Percentiles rank a stretch among this genome's conserved stretches.
Evolutionary conservation across 2,888 invertebrate genomes (phyloP).

Genomic region (Hypolimnas misippus): DNA sequence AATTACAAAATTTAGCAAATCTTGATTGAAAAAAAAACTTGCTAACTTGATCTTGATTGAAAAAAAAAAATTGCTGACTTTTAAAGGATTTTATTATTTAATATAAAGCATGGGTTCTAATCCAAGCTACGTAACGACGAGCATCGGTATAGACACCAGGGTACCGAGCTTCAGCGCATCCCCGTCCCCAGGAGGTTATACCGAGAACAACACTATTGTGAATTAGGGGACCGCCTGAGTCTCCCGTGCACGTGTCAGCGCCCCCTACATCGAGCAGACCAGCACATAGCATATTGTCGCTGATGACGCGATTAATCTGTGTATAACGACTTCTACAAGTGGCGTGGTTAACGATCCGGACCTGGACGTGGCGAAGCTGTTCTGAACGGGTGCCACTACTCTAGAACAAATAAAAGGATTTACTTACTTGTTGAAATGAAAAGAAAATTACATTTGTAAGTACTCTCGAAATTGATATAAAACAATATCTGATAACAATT

Average conservation of each 20-base stretch:
- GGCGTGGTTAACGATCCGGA: conserved; percentile 52
- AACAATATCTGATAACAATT: too few species aligned
- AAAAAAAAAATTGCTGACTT: too few species aligned
- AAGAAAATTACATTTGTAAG: too few species aligned
- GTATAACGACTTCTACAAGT: conserved; percentile 51
- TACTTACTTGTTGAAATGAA: neutral
- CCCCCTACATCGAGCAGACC: conserved; percentile 57
- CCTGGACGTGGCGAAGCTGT: conserved; percentile 55
- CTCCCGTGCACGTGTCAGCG: conserved; percentile 59
- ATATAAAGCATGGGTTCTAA: conserved; percentile 49
- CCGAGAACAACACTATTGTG: conserved; percentile 56
- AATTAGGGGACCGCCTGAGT: conserved; percentile 60
- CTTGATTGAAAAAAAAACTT: too few species aligned
- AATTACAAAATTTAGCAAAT: too few species aligned
- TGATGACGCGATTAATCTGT: conserved; percentile 43
- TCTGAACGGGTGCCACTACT: conserved; percentile 48
- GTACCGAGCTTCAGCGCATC: conserved; percentile 49
- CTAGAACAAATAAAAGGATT: conserved; percentile 43
- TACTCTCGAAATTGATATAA: too few species aligned
- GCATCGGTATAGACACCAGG: conserved; percentile 61
- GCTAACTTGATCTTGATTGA: too few species aligned
- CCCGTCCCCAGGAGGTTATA: conserved; percentile 53
- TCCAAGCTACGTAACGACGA: conserved; percentile 53
- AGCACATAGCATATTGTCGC: conserved; percentile 60
- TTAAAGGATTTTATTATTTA: too few species aligned